Percentiles rank a stretch among this genome's conserved stretches.
Conservation (phyloP, 2,113 vertebrate species). For the Asarcornis scutulata region DNA sequence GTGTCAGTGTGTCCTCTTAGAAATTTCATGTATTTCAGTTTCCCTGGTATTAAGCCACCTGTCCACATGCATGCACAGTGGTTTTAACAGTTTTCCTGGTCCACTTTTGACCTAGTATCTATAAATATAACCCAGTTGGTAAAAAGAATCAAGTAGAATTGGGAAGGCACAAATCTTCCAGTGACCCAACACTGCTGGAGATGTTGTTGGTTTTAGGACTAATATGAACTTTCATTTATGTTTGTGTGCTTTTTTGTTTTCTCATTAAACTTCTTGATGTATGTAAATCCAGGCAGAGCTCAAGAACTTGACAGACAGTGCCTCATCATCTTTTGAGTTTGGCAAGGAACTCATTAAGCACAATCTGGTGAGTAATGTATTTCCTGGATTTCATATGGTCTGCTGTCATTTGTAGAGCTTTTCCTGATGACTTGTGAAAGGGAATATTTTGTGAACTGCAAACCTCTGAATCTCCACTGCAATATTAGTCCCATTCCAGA, state of each 20-base stretch:
- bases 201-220: background rate
- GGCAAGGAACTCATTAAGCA: conserved; percentile 97
- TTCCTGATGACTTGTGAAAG: background rate
- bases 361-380: conserved; percentile 87
- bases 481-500: background rate
- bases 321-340: conserved; percentile 94
- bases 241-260: background rate
- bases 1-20: background rate
- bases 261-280: conserved; percentile 25
- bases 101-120: background rate
- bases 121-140: background rate
- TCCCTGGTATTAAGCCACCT: background rate
- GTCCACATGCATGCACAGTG: background rate
- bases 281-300: conserved; percentile 86
- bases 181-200: background rate
- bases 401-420: background rate
- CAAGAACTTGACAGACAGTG: conserved; percentile 92
- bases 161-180: background rate
- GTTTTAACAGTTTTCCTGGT: background rate
- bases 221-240: background rate
- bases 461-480: background rate
- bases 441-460: background rate
- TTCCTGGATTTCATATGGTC: background rate
- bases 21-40: background rate
- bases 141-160: background rate